Evolutionary conservation across 2,888 invertebrate genomes (phyloP), one percentile per base, ranked within the genome.

Genomic region (Schrankia costaestrigalis): DNA sequence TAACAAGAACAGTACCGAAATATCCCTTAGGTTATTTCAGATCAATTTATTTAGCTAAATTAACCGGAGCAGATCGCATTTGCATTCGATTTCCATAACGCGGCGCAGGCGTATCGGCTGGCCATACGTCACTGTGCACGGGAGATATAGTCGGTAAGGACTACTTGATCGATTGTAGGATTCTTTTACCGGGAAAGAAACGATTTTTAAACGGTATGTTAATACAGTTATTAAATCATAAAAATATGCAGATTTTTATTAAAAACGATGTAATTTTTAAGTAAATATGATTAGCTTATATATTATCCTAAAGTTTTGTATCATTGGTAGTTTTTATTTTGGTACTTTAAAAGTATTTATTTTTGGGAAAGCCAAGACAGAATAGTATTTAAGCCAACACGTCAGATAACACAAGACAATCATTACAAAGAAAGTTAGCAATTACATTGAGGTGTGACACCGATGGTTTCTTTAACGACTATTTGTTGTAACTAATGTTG

Each of bases 61-160:
- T 84, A 86, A 83, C 79, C 71, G 73, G 68, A 68, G 72, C 71
- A 67, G 70, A 71, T 69, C 67, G 69, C 76, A 87, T 88, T 87
- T 86, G 86, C 87, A 87, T 87, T 75, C 73, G 69, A 86, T 87
- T 84, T 85, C 83, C 86, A 87, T 88, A 86, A 78, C 75, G 75
- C 65, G 55, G 68, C 45, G 61, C 72, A 54, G 75, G 72, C 73
- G 81, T 85, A 84, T 84, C 86, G 71, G 57, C 54, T 37, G 64
- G 59, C 71, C 78, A 84, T 87, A 86, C 85, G 82, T 86, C 86
- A 86, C 84, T 81, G 78, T 73, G 48, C 31, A 38, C 29, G 5
- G 47, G 62, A 75, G 78, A 78, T 78, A 78, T 66, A 57, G 58
- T 51, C 46, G 35, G 56, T 55, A 58, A 47, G 50, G 60, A 67